These are phyloP conservation scores for Melanerpes aurifrons DNA, from an alignment of 2,113 vertebrate genomes.

Conservation along the genomic window DNA sequence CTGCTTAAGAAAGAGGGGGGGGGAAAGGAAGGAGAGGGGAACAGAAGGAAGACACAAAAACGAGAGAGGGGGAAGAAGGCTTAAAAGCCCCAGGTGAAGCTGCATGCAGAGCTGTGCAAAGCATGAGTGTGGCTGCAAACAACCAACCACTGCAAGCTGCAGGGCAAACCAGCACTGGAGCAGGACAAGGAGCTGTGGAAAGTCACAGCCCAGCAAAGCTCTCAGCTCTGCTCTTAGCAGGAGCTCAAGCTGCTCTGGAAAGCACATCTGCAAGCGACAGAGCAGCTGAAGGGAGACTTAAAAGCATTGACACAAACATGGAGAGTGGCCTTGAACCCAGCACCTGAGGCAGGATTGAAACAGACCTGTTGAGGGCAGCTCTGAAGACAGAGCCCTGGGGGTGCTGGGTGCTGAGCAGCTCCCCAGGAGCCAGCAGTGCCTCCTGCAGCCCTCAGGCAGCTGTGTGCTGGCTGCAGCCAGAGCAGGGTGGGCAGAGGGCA, in stretches of 20 bases:
- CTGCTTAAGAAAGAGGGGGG: no score
- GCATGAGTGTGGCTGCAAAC: background rate
- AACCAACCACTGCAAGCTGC: background rate
- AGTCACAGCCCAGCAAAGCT: background rate
- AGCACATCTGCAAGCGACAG: background rate
- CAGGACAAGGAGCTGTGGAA: background rate
- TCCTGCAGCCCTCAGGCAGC: no score
- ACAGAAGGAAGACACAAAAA: no score
- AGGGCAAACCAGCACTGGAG: slow-evolving; percentile 15
- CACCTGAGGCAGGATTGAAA: background rate
- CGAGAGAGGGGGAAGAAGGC: background rate
- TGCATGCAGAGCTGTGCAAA: background rate
- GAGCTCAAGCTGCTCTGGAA: slow-evolving; percentile 19
- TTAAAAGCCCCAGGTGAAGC: background rate
- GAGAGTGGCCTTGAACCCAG: background rate
- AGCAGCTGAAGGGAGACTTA: background rate
- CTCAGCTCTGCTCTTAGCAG: background rate
- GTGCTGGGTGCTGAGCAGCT: no score
- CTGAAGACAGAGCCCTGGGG: no score
- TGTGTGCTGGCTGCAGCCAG: no score
- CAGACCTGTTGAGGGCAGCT: background rate
- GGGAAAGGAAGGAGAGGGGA: no score
- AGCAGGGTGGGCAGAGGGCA: no score
- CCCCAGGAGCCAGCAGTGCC: no score
- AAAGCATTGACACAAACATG: background rate